Evolutionary conservation across 2,797 vertebrate genomes (phyloP), one percentile per base, ranked within the genome.

Genomic region (Emys orbicularis): DNA sequence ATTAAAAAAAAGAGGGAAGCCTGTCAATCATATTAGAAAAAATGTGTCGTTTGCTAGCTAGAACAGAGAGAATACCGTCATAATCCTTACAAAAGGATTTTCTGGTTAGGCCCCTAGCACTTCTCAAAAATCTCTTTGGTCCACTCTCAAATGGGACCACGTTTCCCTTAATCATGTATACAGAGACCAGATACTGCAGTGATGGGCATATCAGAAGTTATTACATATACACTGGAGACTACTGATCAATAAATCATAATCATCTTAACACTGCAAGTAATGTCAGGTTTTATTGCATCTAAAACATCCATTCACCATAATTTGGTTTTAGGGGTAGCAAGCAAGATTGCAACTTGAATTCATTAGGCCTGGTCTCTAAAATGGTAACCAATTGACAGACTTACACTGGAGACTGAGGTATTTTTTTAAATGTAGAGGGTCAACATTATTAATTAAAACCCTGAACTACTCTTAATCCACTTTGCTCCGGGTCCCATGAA

Each of bases 391-490:
- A 10, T n/a, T 52, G 90, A 65, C 72, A n/a, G 34, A 8, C 81
- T 12, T 41, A 91, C 92, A 87, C 44, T 34, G 74, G 84, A 92
- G 59, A 83, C 86, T 74, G 50, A 92, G 87, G 79, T 81, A 59
- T 86, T 89, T 92, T 95, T 97, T 95, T 87, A 86, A 94, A 94
- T 74, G 56, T 25, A 91, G 84, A 90, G 52, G 91, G 92, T 65
- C 37, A 90, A 82, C 85, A 88, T 59, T 96, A 92, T 76, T 76
- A 86, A 84, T 8, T 91, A 90, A 88, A 96, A 88, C 80, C 52
- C 85, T 87, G 47, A 95, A 84, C 84, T 90, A 19, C 89, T 87
- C 94, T 96, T 91, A 94, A 95, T 90, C 83, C 94, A 82, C 83
- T 94, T 34, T 84, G 92, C n/a, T 56, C 91, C 85, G 83, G 93